Evolutionary conservation across 2,113 vertebrate genomes (phyloP), one percentile per base, ranked within the genome.

Genomic region (Hymenochirus boettgeri): DNA sequence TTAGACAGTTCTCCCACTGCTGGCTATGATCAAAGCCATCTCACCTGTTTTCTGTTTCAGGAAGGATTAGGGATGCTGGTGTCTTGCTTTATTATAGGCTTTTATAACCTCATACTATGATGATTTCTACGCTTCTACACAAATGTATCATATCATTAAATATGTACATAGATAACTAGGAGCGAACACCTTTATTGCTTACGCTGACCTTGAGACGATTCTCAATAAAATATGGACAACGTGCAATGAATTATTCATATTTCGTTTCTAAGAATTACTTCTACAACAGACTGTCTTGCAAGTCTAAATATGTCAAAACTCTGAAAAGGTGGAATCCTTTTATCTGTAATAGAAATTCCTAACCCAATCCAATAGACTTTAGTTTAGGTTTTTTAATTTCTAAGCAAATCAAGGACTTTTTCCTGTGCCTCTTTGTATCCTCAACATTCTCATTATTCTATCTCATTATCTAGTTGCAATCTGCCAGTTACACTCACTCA

Each of bases 241-340:
- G 52, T 54, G 50, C 57, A 35, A 65, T 65, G 54, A 65, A 65
- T 65, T 37, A 65, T 65, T 57, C 52, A 65, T 65, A 26, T 19
- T 29, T 18, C 54, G 53, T 57, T 57, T 50, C 24, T 18, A 48
- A 25, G 53, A 65, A 65, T 57, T 35, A 65, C 48, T 54, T 57
- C 54, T 57, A 57, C 48, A 42, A 21, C 42, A 42, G 26, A 21
- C 47, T 48, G 50, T 50, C 19, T 45, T 57, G 48, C 53, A 65
- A 65, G 26, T 19, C 24, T 10, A 24, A 31, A 42, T 24, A 50
- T 25, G 46, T n/a, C 33, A 26, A 50, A 57, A 65, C 35, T n/a
- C 17, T 50, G 42, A 64, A 55, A n/a, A 65, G 54, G 46, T 65
- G 45, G 10, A 48, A 25, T 33, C 29, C 53, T 48, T 65, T 65